Base-by-base conservation (phyloP, 1,140 invertebrate species). In the Leucophenga varia region DNA sequence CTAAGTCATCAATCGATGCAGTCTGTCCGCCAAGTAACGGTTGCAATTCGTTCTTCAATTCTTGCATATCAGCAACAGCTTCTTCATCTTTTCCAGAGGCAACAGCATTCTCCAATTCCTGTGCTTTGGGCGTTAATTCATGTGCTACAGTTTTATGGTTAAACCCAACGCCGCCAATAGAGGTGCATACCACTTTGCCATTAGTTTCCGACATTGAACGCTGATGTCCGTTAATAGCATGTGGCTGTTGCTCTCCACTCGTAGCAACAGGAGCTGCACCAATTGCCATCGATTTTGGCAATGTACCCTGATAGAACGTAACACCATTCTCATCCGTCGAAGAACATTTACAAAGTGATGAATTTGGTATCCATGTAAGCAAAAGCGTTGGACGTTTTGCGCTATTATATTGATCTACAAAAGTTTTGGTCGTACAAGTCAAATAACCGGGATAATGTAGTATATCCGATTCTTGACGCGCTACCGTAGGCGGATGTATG, bases 361-460 rank as follows among this genome's bases (percentile, higher is more conserved):
- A 84, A 72, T 96, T 96, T 0, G 94, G 93, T 56, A 96, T 93
- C 94, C 94, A 97, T 41, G 90, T 93, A 1, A 97, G 80, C 49
- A 93, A 86, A 1, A 96, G 73, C 0, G 91, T 95, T 1, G 90
- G 89, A 36, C 87, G 79, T 54, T 83, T 84, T 1, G 82, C 80
- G 44, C 83, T 81, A 57, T 84, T 84, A 49, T 88, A 86, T 59
- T 88, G 85, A 58, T 87, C 80, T 4, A 84, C 79, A 58, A 86
- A 86, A 22, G 83, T 81, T 68, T 83, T 93, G 50, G 84, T 91
- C 13, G 86, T 87, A 5, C 96, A 84, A 4, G 90, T 92, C 54
- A 97, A 78, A 67, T 97, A 97, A 1, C 94, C 93, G 3, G 93
- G 93, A 76, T 93, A 88, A 65, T 96, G 93, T 2, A 91, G 80